phyloP scores from a whole-genome alignment of 2,113 vertebrate species.

The Corythoichthys haematopterus region DNA sequence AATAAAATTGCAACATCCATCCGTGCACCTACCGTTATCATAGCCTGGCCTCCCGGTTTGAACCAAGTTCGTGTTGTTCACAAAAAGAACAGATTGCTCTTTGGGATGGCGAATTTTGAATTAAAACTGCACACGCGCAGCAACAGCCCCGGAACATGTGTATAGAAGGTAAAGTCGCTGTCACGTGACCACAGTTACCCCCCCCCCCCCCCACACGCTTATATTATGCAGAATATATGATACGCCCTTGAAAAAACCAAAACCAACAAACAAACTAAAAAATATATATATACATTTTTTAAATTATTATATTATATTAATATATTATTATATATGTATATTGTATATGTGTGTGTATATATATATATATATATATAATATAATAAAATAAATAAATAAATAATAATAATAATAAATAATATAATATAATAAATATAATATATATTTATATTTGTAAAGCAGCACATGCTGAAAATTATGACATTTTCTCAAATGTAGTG shows the following conservation, averaged over 20 bases:
- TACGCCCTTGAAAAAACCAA: not conserved
- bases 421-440: too few species aligned
- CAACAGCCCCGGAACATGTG: slow-evolving; percentile 63
- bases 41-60: slow-evolving; percentile 21
- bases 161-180: slow-evolving; percentile 15
- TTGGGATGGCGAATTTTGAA: slow-evolving; percentile 59
- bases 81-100: slow-evolving; percentile 34
- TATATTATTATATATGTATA: not conserved
- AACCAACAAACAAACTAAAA: too few species aligned
- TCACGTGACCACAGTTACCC: slow-evolving; percentile 6
- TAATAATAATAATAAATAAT: too few species aligned
- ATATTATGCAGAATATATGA: slow-evolving; percentile 2
- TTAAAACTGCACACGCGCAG: slow-evolving; percentile 60
- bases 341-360: not conserved
- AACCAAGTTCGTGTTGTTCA: slow-evolving; percentile 47
- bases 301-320: too few species aligned
- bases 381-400: too few species aligned
- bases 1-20: not conserved
- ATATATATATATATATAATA: too few species aligned
- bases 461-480: too few species aligned
- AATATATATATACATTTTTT: too few species aligned
- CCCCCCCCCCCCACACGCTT: not conserved
- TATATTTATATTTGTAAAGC: too few species aligned
- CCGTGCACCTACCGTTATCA: slow-evolving; percentile 56
- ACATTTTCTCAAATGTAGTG: too few species aligned